Evolutionary conservation across 37 sponge, comb jelly and placozoan genomes (phyloP), one percentile per base, ranked within the genome.

Genomic region (Tethya wilhelma): DNA sequence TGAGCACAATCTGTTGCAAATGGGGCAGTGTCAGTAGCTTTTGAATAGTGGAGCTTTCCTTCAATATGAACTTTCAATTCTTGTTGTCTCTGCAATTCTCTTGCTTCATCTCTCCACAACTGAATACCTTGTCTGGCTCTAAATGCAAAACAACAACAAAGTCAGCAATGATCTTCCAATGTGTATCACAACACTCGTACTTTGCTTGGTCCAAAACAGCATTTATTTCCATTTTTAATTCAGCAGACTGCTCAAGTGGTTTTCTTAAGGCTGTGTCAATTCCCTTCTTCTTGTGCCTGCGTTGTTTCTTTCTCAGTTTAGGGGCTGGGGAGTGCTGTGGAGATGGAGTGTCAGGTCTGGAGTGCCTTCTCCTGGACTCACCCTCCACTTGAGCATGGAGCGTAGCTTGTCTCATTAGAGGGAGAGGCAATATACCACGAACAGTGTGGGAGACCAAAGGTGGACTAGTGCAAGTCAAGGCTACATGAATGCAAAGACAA

Each of bases 91-190:
- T 91, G 79, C 36, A 83, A 56, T 23, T 39, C 29, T 59, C 38
- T 62, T 0, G 88, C 68, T 29, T 86, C 73, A 4, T 86, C 73
- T 38, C 89, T 82, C 92, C 92, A 91, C 1, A 64, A 46, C 41
- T 82, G 65, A 31, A 91, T 49, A 25, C 53, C 71, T 44, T 82
- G 36, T 71, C 69, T 44, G 37, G 69, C 79, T 80, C 92, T 91
- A 45, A 1, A 64, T 55, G 41, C 9, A 49, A 5, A 72, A 42
- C 34, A 5, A 53, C 11, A 8, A 30, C 56, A 53, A 34, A 31
- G 34, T 26, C 32, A 20, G 41, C 34, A 74, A 7, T 56, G 28
- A 3, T 58, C 23, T 14, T 49, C 53, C 53, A 49, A 49, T n/a
- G 53, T 49, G 14, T 49, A 49, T 49, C 9, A 12, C 63, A 12